These are phyloP conservation scores for Drosophila infuscata DNA, from an alignment of 2,888 invertebrate species.

Conservation along the genomic window DNA sequence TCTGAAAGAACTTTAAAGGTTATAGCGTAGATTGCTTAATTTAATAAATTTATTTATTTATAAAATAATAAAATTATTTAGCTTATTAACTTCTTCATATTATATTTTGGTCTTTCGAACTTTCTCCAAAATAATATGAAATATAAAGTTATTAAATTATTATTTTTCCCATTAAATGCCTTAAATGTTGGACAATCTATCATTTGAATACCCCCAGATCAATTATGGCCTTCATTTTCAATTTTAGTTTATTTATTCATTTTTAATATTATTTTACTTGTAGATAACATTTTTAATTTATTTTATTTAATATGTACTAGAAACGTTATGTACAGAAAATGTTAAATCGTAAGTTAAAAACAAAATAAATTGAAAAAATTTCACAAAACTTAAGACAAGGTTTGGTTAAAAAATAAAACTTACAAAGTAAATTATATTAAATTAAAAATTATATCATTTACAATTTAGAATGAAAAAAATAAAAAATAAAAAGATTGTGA, in stretches of 20 bases:
- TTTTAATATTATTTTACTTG: neutral
- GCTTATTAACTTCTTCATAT: neutral
- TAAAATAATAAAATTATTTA: no score
- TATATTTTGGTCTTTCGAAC: neutral
- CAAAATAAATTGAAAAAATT: neutral
- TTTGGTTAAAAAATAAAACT: no score
- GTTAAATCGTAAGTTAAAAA: neutral
- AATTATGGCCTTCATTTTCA: neutral
- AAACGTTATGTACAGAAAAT: neutral
- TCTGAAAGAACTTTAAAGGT: neutral
- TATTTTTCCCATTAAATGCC: neutral
- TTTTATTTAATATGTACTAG: neutral
- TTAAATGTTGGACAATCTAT: neutral
- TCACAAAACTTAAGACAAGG: no score
- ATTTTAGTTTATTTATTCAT: neutral
- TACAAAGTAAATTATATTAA: no score
- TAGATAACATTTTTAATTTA: neutral
- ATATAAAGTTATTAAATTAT: neutral
- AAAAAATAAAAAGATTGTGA: neutral
- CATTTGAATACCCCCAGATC: neutral
- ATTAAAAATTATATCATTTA: no score
- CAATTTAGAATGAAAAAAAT: no score
- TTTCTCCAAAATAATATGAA: neutral
- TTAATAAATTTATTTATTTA: neutral
- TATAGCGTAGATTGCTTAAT: neutral